Evolutionary conservation across 2,113 vertebrate genomes (phyloP), one percentile per base, ranked within the genome.

Genomic region (Ellobius talpinus): DNA sequence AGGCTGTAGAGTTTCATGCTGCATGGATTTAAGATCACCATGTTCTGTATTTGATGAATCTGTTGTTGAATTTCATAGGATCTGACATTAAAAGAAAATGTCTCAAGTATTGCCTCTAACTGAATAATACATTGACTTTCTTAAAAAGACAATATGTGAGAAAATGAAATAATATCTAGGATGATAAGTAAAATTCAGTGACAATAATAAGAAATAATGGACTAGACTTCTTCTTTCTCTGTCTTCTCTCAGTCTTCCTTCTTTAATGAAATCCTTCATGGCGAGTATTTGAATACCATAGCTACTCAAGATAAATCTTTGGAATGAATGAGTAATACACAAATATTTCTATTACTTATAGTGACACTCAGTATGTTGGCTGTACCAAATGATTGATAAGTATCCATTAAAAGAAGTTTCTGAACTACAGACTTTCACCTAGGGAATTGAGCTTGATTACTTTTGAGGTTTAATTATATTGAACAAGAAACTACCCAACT

Each of bases 41-140:
- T 89, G 16, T 78, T 97, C 77, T 97, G 66, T 96, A 90, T 90
- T 95, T 29, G 16, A 33, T 52, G 72, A 94, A 55, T 93, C 95
- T 93, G 33, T 94, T 92, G 73, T 23, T 95, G 91, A 94, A 39
- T 74, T 94, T 95, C 42, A 95, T 88, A 87, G 88, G 90, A 39
- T 93, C 79, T 96, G 86, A 97, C 88, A 88, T 23, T 86, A 76
- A 78, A 89, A 96, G 81, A 63, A 93, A 94, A 87, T 89, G 11
- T 74, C 31, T 96, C 65, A 95, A 92, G 92, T 93, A 96, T 96
- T 96, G 89, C 39, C 82, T 90, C 73, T 93, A n/a, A 91, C n/a
- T 97, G 65, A 97, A 91, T 82, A 95, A 93, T 93, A 93, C 45
- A 78, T 45, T 72, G 16, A 87, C 52, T 88, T 81, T 17, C 86